Conservation (phyloP, 2,797 vertebrate species). For the Threskiornis aethiopicus region DNA sequence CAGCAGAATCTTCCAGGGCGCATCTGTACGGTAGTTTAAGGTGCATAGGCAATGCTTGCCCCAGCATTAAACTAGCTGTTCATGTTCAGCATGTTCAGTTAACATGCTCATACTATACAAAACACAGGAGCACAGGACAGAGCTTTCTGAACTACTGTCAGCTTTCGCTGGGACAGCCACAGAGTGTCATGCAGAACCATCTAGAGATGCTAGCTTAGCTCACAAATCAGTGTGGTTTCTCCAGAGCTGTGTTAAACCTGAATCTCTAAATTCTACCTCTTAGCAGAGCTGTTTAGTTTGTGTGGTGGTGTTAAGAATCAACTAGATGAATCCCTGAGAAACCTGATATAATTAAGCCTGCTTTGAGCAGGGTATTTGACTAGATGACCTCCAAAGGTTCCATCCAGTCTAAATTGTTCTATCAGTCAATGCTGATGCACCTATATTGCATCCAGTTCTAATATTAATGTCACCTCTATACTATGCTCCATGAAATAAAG, state of each 20-base stretch:
- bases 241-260: not conserved
- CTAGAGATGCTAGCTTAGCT: not conserved
- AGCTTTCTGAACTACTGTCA: not conserved
- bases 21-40: not conserved
- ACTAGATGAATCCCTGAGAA: not conserved
- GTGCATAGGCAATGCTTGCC: not conserved
- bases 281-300: not conserved
- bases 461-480: not conserved
- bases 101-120: not conserved
- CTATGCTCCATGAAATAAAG: fast-evolving
- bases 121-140: not conserved
- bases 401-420: not conserved
- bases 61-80: not conserved
- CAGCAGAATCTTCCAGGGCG: not conserved
- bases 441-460: not conserved
- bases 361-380: not conserved
- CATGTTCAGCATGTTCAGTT: not conserved
- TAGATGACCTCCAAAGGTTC: not conserved
- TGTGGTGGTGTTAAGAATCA: not conserved
- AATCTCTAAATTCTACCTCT: not conserved
- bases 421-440: not conserved
- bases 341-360: not conserved
- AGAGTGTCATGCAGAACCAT: not conserved
- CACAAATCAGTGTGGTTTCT: not conserved
- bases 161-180: not conserved